Conservation (phyloP, 2,888 invertebrate species). For the Mylabris sibirica region DNA sequence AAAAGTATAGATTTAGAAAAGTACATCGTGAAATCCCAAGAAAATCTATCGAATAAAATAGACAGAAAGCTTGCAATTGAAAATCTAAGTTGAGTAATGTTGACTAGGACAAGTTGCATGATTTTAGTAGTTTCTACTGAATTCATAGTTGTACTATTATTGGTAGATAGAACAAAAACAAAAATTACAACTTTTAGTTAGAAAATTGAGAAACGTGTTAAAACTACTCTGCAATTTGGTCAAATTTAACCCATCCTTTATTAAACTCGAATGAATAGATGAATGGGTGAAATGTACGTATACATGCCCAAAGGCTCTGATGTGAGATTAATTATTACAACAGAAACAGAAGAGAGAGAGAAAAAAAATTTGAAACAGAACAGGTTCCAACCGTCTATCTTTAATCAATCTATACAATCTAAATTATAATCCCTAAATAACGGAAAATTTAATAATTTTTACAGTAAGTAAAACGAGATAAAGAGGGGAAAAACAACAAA, state of each 20-base stretch:
- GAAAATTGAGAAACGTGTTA: too few relatives aligned
- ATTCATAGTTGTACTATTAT: too few relatives aligned
- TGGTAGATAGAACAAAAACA: not conserved
- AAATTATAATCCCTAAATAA: not conserved
- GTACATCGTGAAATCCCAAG: too few relatives aligned
- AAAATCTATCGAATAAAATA: too few relatives aligned
- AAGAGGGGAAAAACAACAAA: not conserved
- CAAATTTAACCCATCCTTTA: not conserved
- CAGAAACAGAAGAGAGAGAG: too few relatives aligned
- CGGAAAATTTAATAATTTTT: not conserved
- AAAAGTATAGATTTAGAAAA: too few relatives aligned
- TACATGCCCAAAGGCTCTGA: not conserved
- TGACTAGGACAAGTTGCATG: too few relatives aligned
- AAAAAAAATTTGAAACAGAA: not conserved
- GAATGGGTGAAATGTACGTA: not conserved
- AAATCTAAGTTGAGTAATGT: too few relatives aligned
- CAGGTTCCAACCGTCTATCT: not conserved
- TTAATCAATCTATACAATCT: not conserved
- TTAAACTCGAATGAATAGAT: not conserved
- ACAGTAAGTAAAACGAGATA: not conserved
- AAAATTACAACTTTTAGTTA: not conserved
- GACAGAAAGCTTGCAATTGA: too few relatives aligned
- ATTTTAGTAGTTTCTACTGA: too few relatives aligned
- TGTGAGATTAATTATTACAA: not conserved
- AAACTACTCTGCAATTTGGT: not conserved